Evolutionary conservation across 1,140 invertebrate species (phyloP).

Genomic region (Drosophila watanabei): DNA sequence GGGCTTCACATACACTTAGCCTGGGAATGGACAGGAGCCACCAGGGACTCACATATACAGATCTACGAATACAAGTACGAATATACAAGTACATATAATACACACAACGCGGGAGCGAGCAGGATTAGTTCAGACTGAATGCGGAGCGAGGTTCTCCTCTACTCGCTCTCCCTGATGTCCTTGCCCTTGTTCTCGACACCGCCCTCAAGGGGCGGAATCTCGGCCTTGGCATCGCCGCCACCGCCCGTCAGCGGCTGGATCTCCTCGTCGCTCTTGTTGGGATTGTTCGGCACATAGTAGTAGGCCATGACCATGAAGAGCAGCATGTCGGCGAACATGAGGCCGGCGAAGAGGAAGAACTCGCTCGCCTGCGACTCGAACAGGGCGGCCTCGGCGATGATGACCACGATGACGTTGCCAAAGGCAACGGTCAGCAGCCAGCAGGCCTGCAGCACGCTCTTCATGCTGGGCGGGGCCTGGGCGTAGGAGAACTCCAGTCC

Average conservation of each 20-base stretch:
- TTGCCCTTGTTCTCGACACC: conserved; percentile 72
- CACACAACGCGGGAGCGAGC: conserved; percentile 51
- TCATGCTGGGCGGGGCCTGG: conserved; percentile 96
- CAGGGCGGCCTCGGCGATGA: conserved; percentile 87
- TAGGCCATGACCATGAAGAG: conserved; percentile 92
- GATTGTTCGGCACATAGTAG: conserved; percentile 87
- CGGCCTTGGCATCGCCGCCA: conserved; percentile 11
- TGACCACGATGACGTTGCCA: conserved; percentile 92
- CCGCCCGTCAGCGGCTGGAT: conserved; percentile 50
- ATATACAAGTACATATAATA: conserved; percentile 59
- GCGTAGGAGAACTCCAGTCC: conserved; percentile 97
- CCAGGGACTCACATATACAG: conserved; percentile 31
- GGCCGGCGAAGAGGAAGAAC: conserved; percentile 94
- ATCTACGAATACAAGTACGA: conserved; percentile 20
- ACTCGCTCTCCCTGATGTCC: conserved; percentile 43
- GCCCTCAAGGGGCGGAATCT: conserved; percentile 40
- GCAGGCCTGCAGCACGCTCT: conserved; percentile 94
- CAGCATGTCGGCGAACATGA: conserved; percentile 94
- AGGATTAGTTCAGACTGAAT: conserved; percentile 6
- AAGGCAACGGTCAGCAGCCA: conserved; percentile 96
- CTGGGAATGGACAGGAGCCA: conserved; percentile 53
- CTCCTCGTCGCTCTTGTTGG: conserved; percentile 51
- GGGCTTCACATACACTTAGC: conserved; percentile 43
- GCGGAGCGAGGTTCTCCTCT: not conserved
- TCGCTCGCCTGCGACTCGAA: conserved; percentile 88